Conservation (phyloP, 2,797 vertebrate species). For the Helarctos malayanus region DNA sequence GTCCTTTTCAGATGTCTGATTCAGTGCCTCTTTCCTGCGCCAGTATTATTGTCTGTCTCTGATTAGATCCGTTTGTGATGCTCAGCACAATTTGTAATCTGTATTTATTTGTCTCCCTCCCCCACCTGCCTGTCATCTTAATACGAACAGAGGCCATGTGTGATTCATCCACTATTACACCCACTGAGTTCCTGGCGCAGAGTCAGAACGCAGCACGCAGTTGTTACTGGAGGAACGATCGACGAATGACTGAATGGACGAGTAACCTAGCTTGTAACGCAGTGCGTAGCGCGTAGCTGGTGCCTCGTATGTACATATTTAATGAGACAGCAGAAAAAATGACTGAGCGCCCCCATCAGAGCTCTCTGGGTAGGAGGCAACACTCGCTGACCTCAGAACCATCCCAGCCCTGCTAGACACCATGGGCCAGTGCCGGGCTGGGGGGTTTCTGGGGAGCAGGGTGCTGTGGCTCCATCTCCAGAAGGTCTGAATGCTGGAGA, state of each 20-base stretch:
- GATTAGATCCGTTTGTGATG: background rate
- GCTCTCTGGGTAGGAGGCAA: background rate
- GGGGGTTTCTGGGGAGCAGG: background rate
- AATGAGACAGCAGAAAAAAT: background rate
- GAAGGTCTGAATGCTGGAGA: background rate
- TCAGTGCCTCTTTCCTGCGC: background rate
- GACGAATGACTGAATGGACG: background rate
- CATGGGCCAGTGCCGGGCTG: rapidly evolving
- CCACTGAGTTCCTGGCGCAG: background rate
- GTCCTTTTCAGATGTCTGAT: background rate
- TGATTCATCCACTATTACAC: background rate
- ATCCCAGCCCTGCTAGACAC: background rate
- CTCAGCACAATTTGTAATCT: background rate
- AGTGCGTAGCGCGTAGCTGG: background rate
- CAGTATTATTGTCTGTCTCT: background rate
- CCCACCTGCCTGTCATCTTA: background rate
- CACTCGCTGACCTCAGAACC: background rate
- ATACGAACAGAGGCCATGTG: background rate
- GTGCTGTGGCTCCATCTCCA: background rate
- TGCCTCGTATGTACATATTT: background rate
- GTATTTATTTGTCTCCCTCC: background rate
- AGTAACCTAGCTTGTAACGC: background rate
- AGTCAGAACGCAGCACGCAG: background rate
- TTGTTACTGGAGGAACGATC: background rate
- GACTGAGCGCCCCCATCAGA: background rate